Evolutionary conservation across 2,113 vertebrate genomes (phyloP), one percentile per base, ranked within the genome.

Genomic region (Dinomys branickii): DNA sequence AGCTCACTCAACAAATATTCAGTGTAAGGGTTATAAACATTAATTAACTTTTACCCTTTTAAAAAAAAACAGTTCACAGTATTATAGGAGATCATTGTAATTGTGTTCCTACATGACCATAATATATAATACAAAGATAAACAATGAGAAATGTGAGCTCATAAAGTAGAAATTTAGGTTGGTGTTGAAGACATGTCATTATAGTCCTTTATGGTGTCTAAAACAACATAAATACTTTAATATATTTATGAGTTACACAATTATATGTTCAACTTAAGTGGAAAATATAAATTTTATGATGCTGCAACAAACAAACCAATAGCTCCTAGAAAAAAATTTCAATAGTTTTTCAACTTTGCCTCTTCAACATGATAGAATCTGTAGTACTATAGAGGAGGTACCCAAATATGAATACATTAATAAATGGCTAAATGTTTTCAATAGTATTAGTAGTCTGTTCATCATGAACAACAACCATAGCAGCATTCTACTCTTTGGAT

Each of bases 1-100:
- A 75, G 41, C 24, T 85, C 58, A 95, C 11, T 71, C 20, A 91
- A 91, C 78, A 77, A 94, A 86, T 83, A 91, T 47, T 78, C 30
- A 86, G 2, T n/a, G 1, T 54, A 73, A n/a, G 16, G 4, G 6
- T 82, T 97, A 78, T 77, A 97, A 96, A 86, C 3, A 59, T 87
- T 88, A 80, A 88, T 61, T 6, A 58, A 7, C 28, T 91, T 1
- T 85, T 75, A 88, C 16, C n/a, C 30, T 65, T 82, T 82, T 56
- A 5, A 1, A 47, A n/a, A 84, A n/a, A n/a, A n/a, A n/a, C n/a
- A n/a, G 6, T 35, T 88, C n/a, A 61, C 2, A 59, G 26, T 88
- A 10, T 52, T 77, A 33, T 11, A 63, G 38, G 44, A 90, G 44
- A 78, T 63, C 13, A 69, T 14, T 26, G 10, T 54, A 61, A 38